Evolutionary conservation across 1,140 invertebrate genomes (phyloP).

Genomic region (Melanaphis sacchari): DNA sequence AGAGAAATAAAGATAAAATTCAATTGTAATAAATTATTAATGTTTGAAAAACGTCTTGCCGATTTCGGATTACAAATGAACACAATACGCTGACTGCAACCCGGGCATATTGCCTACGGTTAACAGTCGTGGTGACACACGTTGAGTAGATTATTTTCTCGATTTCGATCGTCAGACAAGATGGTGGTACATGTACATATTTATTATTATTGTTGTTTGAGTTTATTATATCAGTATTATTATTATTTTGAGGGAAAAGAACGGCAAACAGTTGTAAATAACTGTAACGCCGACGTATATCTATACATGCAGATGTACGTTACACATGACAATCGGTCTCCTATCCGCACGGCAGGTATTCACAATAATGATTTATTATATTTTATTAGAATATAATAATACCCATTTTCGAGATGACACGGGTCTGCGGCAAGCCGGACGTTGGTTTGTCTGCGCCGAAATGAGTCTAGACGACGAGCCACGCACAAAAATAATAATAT

Average conservation of each 20-base stretch:
- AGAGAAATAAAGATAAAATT: neutral
- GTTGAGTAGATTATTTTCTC: neutral
- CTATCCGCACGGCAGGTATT: neutral
- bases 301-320: neutral
- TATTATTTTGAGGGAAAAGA: neutral
- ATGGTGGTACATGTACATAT: neutral
- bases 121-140: neutral
- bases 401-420: neutral
- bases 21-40: neutral
- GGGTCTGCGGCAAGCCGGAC: neutral
- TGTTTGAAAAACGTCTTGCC: neutral
- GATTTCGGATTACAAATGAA: neutral
- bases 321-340: neutral
- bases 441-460: neutral
- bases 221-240: neutral
- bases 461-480: neutral
- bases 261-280: neutral
- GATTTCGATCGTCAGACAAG: neutral
- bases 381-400: neutral
- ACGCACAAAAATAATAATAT: neutral
- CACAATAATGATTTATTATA: constrained; percentile 4
- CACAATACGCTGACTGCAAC: neutral
- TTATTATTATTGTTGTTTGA: neutral
- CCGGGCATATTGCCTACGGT: neutral
- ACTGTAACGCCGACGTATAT: neutral